phyloP scores from a whole-genome alignment of 2,888 invertebrate species.

The Ferdinandea cuprea region DNA sequence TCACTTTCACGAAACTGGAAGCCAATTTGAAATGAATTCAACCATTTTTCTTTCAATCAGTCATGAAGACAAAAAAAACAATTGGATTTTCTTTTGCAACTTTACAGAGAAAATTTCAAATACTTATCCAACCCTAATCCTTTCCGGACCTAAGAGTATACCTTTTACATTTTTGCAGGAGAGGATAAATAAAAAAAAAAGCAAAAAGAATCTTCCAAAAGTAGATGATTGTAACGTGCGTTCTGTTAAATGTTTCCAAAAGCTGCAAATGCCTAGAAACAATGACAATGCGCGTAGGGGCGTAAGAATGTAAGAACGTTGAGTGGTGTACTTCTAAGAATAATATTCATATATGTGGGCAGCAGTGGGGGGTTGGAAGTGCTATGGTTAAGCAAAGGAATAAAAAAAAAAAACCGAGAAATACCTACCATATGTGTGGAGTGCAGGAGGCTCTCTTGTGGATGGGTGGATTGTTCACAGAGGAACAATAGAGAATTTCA shows the following conservation, averaged over 20 bases:
- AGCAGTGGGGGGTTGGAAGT: not conserved
- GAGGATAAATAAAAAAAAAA: not conserved
- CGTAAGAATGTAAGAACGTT: conserved; percentile 37
- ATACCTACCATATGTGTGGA: conserved; percentile 21
- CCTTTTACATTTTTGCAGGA: not conserved
- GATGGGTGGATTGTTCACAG: conserved; percentile 48
- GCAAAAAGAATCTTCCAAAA: conserved; percentile 3
- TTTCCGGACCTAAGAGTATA: conserved; percentile 24
- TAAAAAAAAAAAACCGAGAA: conserved; percentile 28
- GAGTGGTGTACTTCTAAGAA: conserved; percentile 47
- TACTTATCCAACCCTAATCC: conserved; percentile 40
- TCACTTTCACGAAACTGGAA: conserved; percentile 11
- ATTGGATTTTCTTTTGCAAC: conserved; percentile 22
- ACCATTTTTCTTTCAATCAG: conserved; percentile 14
- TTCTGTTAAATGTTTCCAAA: conserved; percentile 64
- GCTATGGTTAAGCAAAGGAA: conserved; percentile 22
- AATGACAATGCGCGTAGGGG: conserved; percentile 32
- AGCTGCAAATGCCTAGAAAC: conserved; percentile 59
- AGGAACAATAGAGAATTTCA: conserved; percentile 52
- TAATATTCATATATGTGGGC: conserved; percentile 12
- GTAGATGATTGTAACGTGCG: conserved; percentile 35
- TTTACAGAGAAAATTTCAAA: conserved; percentile 11
- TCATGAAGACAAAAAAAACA: not conserved
- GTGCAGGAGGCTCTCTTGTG: conserved; percentile 35
- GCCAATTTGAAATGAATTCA: conserved; percentile 31